Conservation (phyloP, 2,888 invertebrate genomes). For the Pseudococcus viburni region DNA sequence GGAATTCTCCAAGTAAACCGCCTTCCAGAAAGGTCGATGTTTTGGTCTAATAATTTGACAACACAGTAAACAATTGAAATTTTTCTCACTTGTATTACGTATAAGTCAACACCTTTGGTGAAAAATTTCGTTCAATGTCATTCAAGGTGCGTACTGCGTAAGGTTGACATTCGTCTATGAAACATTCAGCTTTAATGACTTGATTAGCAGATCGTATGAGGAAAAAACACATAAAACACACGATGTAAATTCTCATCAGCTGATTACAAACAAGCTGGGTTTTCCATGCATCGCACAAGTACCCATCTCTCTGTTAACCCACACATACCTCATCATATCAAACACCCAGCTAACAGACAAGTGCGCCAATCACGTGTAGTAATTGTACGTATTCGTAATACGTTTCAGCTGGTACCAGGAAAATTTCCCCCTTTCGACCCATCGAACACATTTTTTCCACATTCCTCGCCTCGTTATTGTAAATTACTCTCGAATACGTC, state of each 20-base stretch:
- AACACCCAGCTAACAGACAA: neutral
- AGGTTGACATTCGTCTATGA: neutral
- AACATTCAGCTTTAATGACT: neutral
- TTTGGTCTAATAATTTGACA: too few species aligned
- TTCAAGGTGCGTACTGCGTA: neutral
- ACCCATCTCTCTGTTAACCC: neutral
- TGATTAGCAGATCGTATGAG: neutral
- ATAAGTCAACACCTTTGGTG: too few species aligned
- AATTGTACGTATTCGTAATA: neutral
- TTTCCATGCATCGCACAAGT: neutral
- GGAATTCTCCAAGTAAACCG: too few species aligned
- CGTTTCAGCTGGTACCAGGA: neutral
- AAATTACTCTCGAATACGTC: neutral
- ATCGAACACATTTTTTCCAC: neutral
- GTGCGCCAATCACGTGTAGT: slow-evolving; percentile 24
- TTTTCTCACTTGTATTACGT: too few species aligned
- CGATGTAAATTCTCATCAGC: slow-evolving; percentile 28
- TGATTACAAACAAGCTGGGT: neutral
- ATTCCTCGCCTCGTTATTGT: neutral
- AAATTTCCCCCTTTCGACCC: neutral
- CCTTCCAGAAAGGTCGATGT: too few species aligned
- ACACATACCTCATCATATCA: neutral
- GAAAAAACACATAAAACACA: neutral
- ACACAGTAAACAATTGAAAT: too few species aligned
- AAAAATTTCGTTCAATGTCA: slow-evolving; percentile 11